Conservation (phyloP, 1,140 invertebrate genomes). For the Battus philenor region DNA sequence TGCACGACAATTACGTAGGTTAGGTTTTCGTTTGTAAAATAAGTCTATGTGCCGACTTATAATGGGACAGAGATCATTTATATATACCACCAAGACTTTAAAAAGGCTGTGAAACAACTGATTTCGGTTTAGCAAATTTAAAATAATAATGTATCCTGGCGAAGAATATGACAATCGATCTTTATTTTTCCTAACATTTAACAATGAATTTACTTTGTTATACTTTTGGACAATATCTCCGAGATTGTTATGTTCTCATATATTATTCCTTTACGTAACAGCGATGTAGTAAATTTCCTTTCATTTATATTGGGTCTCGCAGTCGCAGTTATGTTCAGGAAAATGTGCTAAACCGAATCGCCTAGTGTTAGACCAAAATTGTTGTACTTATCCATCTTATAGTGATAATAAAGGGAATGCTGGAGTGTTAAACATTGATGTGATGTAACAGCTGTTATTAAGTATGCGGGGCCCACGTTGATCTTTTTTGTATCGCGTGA, state of each 20-base stretch:
- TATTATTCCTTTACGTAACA: background rate
- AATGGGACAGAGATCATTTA: slow-evolving; percentile 42
- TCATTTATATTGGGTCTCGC: background rate
- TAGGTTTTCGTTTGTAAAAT: slow-evolving; percentile 1
- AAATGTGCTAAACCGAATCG: slow-evolving; percentile 47
- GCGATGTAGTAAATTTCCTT: slow-evolving; percentile 2
- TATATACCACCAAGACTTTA: slow-evolving; percentile 60
- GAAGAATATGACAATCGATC: background rate
- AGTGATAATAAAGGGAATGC: slow-evolving; percentile 59
- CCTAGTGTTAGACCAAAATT: slow-evolving; percentile 65
- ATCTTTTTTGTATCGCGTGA: background rate
- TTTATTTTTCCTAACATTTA: background rate
- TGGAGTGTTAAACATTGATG: slow-evolving; percentile 26
- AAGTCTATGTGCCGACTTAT: background rate
- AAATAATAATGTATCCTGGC: slow-evolving; percentile 7
- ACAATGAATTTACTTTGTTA: background rate
- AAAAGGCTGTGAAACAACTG: slow-evolving; percentile 69
- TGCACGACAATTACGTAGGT: background rate
- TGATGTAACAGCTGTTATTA: slow-evolving; percentile 36
- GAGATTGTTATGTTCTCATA: slow-evolving; percentile 3
- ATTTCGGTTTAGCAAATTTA: slow-evolving; percentile 47
- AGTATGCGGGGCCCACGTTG: slow-evolving; percentile 26
- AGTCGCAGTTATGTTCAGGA: slow-evolving; percentile 4
- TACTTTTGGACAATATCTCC: background rate
- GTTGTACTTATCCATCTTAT: slow-evolving; percentile 66